These are phyloP conservation scores for Tragopan temminckii DNA, from an alignment of 2,797 vertebrate species.

Conservation along the genomic window DNA sequence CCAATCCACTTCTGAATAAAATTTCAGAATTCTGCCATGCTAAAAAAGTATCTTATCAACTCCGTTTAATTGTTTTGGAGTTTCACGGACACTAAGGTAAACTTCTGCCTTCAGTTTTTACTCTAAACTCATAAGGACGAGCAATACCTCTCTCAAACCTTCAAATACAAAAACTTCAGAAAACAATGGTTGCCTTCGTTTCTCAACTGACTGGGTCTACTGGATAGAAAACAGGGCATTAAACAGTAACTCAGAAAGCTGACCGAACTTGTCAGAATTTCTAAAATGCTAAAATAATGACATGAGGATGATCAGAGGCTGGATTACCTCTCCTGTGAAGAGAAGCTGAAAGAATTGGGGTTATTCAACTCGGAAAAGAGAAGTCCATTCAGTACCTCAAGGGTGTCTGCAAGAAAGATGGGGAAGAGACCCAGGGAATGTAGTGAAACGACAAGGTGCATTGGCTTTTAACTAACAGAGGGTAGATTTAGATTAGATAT, in stretches of 20 bases:
- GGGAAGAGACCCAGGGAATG: too few relatives aligned
- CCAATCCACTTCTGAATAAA: neutral
- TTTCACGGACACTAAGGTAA: neutral
- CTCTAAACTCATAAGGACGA: neutral
- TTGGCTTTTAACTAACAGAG: too few relatives aligned
- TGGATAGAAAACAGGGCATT: neutral
- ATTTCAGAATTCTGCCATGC: neutral
- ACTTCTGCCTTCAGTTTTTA: neutral
- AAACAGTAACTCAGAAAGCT: neutral
- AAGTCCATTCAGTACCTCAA: too few relatives aligned
- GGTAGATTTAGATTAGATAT: too few relatives aligned
- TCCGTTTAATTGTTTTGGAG: neutral
- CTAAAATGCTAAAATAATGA: neutral
- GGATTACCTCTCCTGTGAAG: neutral
- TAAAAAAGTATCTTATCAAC: neutral
- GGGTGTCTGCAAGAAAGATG: too few relatives aligned
- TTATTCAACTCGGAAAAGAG: too few relatives aligned
- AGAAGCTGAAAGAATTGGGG: too few relatives aligned
- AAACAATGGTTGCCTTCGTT: neutral
- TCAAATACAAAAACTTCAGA: neutral
- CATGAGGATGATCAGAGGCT: neutral
- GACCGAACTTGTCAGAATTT: neutral
- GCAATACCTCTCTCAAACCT: neutral
- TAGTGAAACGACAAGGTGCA: too few relatives aligned
- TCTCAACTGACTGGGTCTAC: neutral